Conservation (phyloP, 2,113 vertebrate genomes). For the Malurus alboscapulatus region DNA sequence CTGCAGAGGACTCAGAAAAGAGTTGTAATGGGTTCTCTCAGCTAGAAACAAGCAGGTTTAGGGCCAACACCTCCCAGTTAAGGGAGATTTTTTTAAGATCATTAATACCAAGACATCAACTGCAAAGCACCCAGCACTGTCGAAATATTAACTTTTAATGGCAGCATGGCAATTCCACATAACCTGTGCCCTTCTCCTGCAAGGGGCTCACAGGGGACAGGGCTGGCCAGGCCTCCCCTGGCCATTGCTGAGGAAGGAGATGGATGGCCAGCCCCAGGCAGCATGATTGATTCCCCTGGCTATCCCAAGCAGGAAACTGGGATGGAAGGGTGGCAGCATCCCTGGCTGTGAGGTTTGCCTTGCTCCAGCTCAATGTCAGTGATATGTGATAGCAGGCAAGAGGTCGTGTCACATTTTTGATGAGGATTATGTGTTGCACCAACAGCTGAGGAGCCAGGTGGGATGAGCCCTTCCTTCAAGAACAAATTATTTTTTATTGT, state of each 20-base stretch:
- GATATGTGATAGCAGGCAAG: background rate
- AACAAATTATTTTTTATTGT: background rate
- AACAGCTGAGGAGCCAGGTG: background rate
- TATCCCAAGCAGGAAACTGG: background rate
- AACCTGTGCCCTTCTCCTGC: background rate
- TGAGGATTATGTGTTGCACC: background rate
- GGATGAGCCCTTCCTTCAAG: background rate
- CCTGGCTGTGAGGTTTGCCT: background rate
- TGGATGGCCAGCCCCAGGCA: background rate
- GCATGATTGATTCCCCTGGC: slow-evolving; percentile 14
- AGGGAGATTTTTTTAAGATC: background rate
- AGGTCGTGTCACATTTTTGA: background rate
- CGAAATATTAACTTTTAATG: background rate
- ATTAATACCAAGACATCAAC: background rate
- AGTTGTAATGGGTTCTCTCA: background rate
- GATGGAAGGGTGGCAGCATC: background rate
- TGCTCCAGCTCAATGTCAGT: rapidly evolving
- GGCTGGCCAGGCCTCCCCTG: background rate
- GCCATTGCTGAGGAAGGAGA: background rate
- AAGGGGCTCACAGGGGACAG: background rate
- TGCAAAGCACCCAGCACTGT: background rate
- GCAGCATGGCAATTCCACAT: background rate
- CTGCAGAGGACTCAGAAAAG: background rate
- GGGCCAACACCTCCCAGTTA: background rate
- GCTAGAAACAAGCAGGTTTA: background rate